Conservation (phyloP, 2,888 invertebrate genomes). For the Heliconius erato region DNA sequence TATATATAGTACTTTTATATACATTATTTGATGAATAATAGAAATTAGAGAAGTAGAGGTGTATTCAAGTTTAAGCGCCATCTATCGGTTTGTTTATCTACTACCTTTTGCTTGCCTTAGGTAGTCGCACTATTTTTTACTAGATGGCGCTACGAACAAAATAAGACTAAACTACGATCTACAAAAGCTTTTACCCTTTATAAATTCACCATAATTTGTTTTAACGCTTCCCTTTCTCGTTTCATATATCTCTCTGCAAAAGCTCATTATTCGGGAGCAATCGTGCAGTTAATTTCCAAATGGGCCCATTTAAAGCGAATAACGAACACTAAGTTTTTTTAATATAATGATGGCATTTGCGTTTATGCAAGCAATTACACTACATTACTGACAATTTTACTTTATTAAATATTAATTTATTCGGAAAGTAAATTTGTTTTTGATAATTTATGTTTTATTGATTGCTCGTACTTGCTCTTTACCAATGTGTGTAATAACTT, state of each 20-base stretch:
- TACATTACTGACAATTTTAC: constrained; percentile 55
- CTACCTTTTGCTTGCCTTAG: neutral
- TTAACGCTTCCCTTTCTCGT: constrained; percentile 36
- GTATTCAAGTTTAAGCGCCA: constrained; percentile 20
- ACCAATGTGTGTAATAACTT: neutral
- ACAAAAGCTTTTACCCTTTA: constrained; percentile 24
- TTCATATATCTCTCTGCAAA: constrained; percentile 67
- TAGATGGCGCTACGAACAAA: constrained; percentile 65
- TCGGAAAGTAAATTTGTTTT: neutral
- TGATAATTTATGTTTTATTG: neutral
- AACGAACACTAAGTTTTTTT: constrained; percentile 72
- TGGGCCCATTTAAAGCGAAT: constrained; percentile 80
- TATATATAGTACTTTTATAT: neutral
- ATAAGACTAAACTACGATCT: neutral
- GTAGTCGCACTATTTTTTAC: constrained; percentile 52
- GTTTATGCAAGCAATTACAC: constrained; percentile 61
- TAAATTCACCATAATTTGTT: constrained; percentile 60
- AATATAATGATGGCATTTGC: constrained; percentile 60
- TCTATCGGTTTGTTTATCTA: constrained; percentile 9
- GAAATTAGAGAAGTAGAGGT: neutral
- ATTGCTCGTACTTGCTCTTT: neutral
- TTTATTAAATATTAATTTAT: constrained; percentile 31
- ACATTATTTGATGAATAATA: neutral
- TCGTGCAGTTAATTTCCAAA: constrained; percentile 82
- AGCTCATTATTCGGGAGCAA: constrained; percentile 77